These are phyloP conservation scores for Trochalopteron elliotii DNA, from an alignment of 2,113 vertebrate genomes.

Conservation along the genomic window DNA sequence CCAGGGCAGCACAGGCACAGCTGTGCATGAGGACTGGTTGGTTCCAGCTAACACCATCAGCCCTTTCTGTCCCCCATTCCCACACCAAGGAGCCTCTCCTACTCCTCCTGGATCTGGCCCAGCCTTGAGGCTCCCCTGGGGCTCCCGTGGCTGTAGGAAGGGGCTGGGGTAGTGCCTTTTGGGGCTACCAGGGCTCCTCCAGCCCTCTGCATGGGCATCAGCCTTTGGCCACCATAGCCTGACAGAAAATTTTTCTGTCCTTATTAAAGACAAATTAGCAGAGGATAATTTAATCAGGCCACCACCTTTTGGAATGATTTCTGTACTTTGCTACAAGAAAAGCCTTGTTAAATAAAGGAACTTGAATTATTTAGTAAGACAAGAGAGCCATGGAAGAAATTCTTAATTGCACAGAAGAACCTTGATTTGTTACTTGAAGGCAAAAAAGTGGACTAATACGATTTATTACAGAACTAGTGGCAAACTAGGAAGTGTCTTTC, in stretches of 20 bases:
- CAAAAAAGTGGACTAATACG: not conserved
- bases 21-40: no score
- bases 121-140: accelerated
- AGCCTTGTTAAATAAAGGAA: not conserved
- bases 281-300: not conserved
- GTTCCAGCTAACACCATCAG: not conserved
- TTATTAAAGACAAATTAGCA: not conserved
- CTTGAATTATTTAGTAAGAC: not conserved
- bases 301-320: not conserved
- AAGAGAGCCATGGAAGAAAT: not conserved
- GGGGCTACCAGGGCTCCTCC: not conserved
- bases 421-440: not conserved
- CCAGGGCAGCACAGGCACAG: accelerated
- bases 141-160: accelerated
- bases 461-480: not conserved
- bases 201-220: accelerated
- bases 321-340: not conserved
- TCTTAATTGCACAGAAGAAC: not conserved
- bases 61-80: not conserved
- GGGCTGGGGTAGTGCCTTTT: accelerated
- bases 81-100: accelerated
- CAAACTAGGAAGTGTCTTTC: not conserved
- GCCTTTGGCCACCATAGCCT: not conserved
- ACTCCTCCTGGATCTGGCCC: accelerated
- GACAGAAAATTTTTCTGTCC: not conserved